Percentiles rank a stretch among this genome's conserved stretches.
phyloP scores from a whole-genome alignment of 1,140 invertebrate genomes.

The Nasonia longicornis region DNA sequence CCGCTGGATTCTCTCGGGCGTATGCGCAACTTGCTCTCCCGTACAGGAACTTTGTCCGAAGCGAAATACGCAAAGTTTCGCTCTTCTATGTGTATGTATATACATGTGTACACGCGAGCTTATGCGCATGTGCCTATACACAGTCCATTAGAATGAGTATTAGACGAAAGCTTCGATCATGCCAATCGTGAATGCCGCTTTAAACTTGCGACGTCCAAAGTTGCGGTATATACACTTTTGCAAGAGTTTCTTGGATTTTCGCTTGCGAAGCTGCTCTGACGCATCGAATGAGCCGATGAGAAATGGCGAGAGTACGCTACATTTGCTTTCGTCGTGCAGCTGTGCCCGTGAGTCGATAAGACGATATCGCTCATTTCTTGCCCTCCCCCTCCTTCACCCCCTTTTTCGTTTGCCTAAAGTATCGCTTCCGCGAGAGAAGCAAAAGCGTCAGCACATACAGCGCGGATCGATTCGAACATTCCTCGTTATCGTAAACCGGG shows the following conservation, averaged over 20 bases:
- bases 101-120: not conserved
- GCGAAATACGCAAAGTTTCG: constrained; percentile 34
- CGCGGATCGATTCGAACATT: not conserved
- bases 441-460: not conserved
- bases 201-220: constrained; percentile 24
- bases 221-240: constrained; percentile 39
- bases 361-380: constrained; percentile 24
- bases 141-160: constrained; percentile 39
- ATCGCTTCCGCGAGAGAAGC: not conserved
- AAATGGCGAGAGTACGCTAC: constrained; percentile 9
- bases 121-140: not conserved
- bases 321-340: constrained; percentile 38
- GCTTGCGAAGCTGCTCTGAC: constrained; percentile 18
- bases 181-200: constrained; percentile 34
- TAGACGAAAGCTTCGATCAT: constrained; percentile 31
- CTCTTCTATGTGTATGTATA: not conserved
- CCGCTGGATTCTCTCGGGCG: not conserved
- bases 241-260: constrained; percentile 36
- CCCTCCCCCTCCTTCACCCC: not conserved
- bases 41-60: not conserved
- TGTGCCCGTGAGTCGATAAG: constrained; percentile 7
- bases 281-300: constrained; percentile 34
- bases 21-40: not conserved
- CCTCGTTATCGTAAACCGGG: not conserved
- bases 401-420: not conserved